Evolutionary conservation across 1,140 invertebrate genomes (phyloP), one percentile per base, ranked within the genome.

Genomic region (Druon quercuslanigerum): DNA sequence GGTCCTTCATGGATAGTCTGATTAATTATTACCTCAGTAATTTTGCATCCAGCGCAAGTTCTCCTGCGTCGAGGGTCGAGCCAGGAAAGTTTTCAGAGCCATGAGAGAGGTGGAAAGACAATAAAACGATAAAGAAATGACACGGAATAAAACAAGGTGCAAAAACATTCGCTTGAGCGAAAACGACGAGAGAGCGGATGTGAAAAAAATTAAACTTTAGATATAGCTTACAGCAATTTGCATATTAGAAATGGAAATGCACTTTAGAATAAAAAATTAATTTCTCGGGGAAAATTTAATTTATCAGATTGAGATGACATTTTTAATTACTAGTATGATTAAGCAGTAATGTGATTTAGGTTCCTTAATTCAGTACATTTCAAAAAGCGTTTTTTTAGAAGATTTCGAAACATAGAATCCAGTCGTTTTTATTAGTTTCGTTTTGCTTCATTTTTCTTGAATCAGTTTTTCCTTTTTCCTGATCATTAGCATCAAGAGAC

Each of bases 1-100:
- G 17, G n/a, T 46, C 13, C 50, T 46, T 72, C 51, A 51, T 60
- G 52, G 40, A 79, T 72, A 60, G 70, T 20, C 73, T 72, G 77
- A 79, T 79, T 79, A 74, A 79, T 79, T 79, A 79, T 75, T 79
- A 72, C 77, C 66, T 72, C 73, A n/a, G 77, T 74, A 78, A 78
- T 74, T 78, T 73, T 75, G 16, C 19, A 51, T 20, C 46, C 66
- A 17, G 52, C 60, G 66, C 51, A 50, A 11, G 57, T 66, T 71
- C 56, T n/a, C 14, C 50, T 25, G 17, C 14, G 51, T 71, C 50
- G 0, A 66, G 50, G 13, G 33, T 11, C 13, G n/a, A 33, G 17
- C 33, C 50, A 66, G 51, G 19, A 71, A 76, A 76, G 19, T 51
- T 50, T 71, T 20, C 50, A 74, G 19, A 74, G 19, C 7, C 19